Base-by-base conservation (phyloP, 2,888 invertebrate genomes). In the Phyllotreta cruciferae region DNA sequence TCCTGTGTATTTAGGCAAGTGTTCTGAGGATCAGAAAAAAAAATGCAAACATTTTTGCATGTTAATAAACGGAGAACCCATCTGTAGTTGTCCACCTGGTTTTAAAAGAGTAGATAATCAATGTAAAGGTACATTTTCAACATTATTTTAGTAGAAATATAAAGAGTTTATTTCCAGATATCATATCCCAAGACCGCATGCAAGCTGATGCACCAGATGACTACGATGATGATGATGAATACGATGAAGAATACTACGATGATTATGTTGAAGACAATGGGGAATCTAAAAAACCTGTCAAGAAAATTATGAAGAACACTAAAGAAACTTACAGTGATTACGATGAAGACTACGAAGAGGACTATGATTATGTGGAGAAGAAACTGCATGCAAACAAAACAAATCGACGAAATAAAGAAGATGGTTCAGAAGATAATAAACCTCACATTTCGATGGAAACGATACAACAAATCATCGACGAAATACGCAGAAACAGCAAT, bases 31-130 rank as follows among this genome's bases (percentile, higher is more conserved):
- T 56, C 68, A 68, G 52, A 63, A 63, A 41, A 56, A 61, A 8
- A 66, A 64, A 52, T 87, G 86, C 73, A 82, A 83, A 50, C 85
- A 86, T 64, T 50, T 60, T 37, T 71, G 70, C 54, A 73, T 77
- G 52, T 77, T 82, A 47, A 68, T 80, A 11, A 68, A 81, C 5
- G 80, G 70, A 6, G 62, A 71, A 62, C 72, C 75, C 6, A 70
- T 56, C 3, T 79, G 79, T 58, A 67, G 66, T n/a, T 79, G 79
- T 62, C 71, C 71, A 56, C 57, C 63, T 36, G 79, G 79, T 13
- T 79, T 75, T 58, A 56, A 53, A 34, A 60, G 69, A 45, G 61
- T 66, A 36, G 70, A 71, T 38, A 67, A 70, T 38, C 55, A 69
- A 24, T 78, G 78, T 64, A 41, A 67, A 66, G 77, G 77, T 76